phyloP scores from a whole-genome alignment of 2,797 vertebrate species.

The Steatocranus sp. region DNA sequence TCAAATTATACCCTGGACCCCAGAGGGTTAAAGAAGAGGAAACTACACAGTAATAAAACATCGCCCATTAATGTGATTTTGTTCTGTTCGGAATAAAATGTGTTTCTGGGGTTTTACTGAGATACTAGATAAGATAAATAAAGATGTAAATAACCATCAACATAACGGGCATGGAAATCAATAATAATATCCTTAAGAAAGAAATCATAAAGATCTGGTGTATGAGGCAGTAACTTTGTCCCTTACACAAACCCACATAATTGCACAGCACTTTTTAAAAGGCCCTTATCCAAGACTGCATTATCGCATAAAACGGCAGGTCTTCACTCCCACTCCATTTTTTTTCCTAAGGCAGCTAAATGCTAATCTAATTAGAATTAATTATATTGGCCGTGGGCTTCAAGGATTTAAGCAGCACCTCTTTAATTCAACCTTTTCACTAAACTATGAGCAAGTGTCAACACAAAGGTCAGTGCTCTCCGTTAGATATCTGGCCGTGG shows the following conservation, averaged over 20 bases:
- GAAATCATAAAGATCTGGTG: neutral
- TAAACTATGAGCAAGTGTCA: neutral
- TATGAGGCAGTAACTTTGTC: neutral
- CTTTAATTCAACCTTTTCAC: conserved; percentile 27
- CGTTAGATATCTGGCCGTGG: neutral
- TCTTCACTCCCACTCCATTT: neutral
- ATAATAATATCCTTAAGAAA: neutral
- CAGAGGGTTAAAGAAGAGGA: neutral
- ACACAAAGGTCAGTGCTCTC: neutral
- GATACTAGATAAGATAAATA: neutral
- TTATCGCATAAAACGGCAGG: neutral
- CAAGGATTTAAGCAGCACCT: conserved; percentile 9
- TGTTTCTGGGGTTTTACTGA: neutral
- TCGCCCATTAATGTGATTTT: neutral
- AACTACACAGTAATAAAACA: neutral
- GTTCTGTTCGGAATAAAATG: neutral
- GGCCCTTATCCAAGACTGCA: neutral
- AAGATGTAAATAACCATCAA: neutral
- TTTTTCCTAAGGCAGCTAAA: neutral
- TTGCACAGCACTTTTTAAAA: neutral
- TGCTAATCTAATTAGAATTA: conserved; percentile 43
- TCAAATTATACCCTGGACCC: too few species aligned
- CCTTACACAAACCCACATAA: neutral
- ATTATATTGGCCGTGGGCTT: conserved; percentile 30
- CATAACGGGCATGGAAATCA: neutral